These are phyloP conservation scores for Brachynemurus nebulosus DNA, from an alignment of 2,888 invertebrate genomes.

Conservation along the genomic window DNA sequence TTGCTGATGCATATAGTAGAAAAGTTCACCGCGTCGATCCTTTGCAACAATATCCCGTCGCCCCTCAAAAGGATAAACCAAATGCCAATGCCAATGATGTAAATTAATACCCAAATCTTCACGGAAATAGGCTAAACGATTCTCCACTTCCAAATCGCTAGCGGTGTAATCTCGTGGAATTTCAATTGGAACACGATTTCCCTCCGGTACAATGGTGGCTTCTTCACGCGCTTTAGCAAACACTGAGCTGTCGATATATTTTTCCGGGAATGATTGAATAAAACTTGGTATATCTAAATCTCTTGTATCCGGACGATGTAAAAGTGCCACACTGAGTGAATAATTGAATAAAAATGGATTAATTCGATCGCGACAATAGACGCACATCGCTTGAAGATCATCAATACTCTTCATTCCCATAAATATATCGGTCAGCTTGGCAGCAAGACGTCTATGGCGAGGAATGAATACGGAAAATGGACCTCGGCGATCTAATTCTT, in stretches of 20 bases:
- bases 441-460: slow-evolving; percentile 54
- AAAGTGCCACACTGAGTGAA: slow-evolving; percentile 56
- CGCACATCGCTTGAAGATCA: slow-evolving; percentile 55
- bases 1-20: slow-evolving; percentile 69
- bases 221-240: slow-evolving; percentile 56
- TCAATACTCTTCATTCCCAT: slow-evolving; percentile 55
- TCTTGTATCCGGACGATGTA: slow-evolving; percentile 59
- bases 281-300: slow-evolving; percentile 57
- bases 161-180: slow-evolving; percentile 66
- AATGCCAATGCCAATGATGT: slow-evolving; percentile 88
- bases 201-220: slow-evolving; percentile 43
- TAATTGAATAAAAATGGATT: slow-evolving; percentile 75
- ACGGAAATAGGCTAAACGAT: slow-evolving; percentile 69
- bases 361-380: slow-evolving; percentile 55
- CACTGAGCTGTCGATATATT: slow-evolving; percentile 62
- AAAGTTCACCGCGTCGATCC: slow-evolving; percentile 64
- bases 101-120: slow-evolving; percentile 76
- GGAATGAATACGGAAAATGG: slow-evolving; percentile 65
- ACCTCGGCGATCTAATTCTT: slow-evolving; percentile 41
- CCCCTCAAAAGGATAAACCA: slow-evolving; percentile 69
- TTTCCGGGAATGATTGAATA: slow-evolving; percentile 66
- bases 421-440: slow-evolving; percentile 51
- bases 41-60: slow-evolving; percentile 49
- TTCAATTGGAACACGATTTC: slow-evolving; percentile 52
- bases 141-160: slow-evolving; percentile 58